Percentiles rank a stretch among this genome's conserved stretches.
Conservation (phyloP, 2,888 invertebrate genomes). For the Amphipyra berbera region DNA sequence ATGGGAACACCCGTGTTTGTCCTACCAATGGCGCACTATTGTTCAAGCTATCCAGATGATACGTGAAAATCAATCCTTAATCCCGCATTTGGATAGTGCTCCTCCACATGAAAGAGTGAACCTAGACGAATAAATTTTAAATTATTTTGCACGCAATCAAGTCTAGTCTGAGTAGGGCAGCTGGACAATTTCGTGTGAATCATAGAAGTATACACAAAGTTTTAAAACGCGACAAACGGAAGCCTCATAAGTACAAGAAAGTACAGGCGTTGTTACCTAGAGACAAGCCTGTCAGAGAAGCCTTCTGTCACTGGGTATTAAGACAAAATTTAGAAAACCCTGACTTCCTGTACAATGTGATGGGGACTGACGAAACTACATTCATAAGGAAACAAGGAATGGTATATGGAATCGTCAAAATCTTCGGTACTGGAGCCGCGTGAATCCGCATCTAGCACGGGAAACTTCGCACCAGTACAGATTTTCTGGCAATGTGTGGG, state of each 20-base stretch:
- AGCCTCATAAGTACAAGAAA: conserved; percentile 2
- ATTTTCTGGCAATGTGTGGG: conserved; percentile 12
- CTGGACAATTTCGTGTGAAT: too few species aligned
- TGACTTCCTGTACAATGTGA: conserved; percentile 4
- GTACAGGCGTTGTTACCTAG: conserved; percentile 1
- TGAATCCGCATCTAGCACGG: conserved; percentile 12
- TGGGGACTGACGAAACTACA: conserved; percentile 12
- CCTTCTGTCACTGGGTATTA: conserved; percentile 1
- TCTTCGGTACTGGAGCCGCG: conserved; percentile 1
- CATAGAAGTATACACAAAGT: conserved; percentile 1
- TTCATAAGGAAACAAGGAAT: conserved; percentile 15
- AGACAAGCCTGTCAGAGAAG: conserved; percentile 4
- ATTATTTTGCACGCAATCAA: too few species aligned
- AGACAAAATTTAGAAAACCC: not conserved
- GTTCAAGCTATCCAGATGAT: conserved; percentile 2
- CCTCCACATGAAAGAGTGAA: too few species aligned
- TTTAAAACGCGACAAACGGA: conserved; percentile 2
- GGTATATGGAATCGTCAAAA: conserved; percentile 16
- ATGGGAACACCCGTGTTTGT: conserved; percentile 2
- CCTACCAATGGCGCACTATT: conserved; percentile 1
- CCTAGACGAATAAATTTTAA: too few species aligned
- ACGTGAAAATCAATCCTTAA: conserved; percentile 1
- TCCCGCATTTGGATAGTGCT: conserved; percentile 2
- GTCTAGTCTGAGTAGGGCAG: too few species aligned
- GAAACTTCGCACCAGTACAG: conserved; percentile 12